Conservation (phyloP, 23 tunicate genomes). For the Clavelina lepadiformis region DNA sequence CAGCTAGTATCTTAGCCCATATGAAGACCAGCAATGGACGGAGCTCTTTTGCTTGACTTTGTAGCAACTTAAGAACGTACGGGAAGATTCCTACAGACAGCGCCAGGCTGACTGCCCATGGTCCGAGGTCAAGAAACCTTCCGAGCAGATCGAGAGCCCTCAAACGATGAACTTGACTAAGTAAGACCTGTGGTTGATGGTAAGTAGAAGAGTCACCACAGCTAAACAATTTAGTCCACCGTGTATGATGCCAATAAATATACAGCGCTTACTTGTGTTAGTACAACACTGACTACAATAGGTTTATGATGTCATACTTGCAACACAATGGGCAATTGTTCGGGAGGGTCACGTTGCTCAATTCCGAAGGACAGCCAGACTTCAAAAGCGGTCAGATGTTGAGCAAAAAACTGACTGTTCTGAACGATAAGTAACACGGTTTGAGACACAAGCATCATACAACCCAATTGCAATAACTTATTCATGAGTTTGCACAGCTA, state of each 20-base stretch:
- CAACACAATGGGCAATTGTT: conserved; percentile 85
- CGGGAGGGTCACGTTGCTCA: conserved; percentile 71
- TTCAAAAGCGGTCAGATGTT: conserved; percentile 88
- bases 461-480: not conserved
- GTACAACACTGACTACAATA: too few species aligned
- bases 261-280: too few species aligned
- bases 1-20: conserved; percentile 94
- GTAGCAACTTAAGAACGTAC: conserved; percentile 84
- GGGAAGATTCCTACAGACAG: conserved; percentile 93
- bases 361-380: conserved; percentile 81
- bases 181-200: conserved; percentile 47
- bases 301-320: too few species aligned
- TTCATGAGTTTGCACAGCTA: not conserved
- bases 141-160: conserved; percentile 88
- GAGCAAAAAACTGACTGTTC: conserved; percentile 85
- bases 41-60: conserved; percentile 77
- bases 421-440: conserved; percentile 7
- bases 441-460: not conserved
- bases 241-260: too few species aligned
- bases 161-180: conserved; percentile 88
- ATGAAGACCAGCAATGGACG: conserved; percentile 90
- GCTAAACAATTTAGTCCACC: too few species aligned
- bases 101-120: conserved; percentile 97
- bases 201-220: too few species aligned
- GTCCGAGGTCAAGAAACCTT: conserved; percentile 83